Base-by-base conservation (phyloP, 2,113 vertebrate species). In the Rhinoptilus africanus region DNA sequence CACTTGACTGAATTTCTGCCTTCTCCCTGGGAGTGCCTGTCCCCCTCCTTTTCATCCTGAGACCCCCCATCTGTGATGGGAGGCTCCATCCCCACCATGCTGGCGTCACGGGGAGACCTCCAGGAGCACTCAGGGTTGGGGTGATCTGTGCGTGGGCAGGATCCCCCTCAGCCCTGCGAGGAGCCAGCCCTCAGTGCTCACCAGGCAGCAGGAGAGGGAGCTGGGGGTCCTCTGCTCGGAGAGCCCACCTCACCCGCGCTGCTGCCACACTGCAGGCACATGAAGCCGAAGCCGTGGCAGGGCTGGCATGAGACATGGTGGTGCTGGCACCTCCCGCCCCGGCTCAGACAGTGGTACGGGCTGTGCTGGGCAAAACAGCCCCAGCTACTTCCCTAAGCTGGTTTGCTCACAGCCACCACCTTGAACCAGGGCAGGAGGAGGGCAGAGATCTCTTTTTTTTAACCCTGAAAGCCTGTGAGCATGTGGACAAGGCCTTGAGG, bases 341-440 rank as follows among this genome's bases (percentile, higher is more conserved):
- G 0, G 81, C 53, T 60, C 74, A 39, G 54, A 59, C 68, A 41
- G 50, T 6, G 1, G 4, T 10, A 32, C 1, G 2, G 66, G 30
- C 35, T 56, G 2, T 16, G 30, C 56, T 78, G 50, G 81, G 41
- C 41, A 35, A 41, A 39, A 37, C 37, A 19, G 12, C 17, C 17
- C 15, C 41, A 35, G 18, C 4, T 34, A 16, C 4, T 14, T 75
- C 59, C 74, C 54, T 45, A 60, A 45, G 41, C 34, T 45, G 68
- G 3, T 66, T 69, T 74, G 60, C 39, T 84, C 18, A 9, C 19
- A 81, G 51, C 13, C 39, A 81, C 34, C 17, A 41, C 57, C 34
- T 68, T 0, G 0, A 24, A 59, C 6, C 12, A 14, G 37, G 39
- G 16, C 45, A 75, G 43, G 41, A 74, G 41, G 23, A 66, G 9